Percentiles rank a stretch among this genome's conserved stretches.
These are phyloP conservation scores for Slavum lentiscoides DNA, from an alignment of 2,888 invertebrate genomes.

Conservation along the genomic window DNA sequence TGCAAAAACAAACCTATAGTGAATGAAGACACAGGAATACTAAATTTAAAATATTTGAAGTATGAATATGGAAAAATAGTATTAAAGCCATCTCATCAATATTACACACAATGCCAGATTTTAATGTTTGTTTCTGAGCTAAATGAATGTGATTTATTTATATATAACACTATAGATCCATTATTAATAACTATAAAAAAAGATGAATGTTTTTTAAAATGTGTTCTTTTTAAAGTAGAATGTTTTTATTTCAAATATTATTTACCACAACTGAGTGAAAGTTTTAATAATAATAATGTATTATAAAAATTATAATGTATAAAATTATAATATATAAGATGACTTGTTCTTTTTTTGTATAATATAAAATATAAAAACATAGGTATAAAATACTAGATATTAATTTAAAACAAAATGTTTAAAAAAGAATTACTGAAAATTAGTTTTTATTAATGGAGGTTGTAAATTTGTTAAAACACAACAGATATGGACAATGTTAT, in stretches of 20 bases:
- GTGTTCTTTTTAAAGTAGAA: neutral
- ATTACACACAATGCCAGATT: neutral
- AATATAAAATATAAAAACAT: too few species aligned
- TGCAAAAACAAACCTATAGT: too few species aligned
- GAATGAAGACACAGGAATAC: too few species aligned
- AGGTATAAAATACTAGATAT: neutral
- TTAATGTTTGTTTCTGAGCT: neutral
- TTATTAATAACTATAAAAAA: neutral
- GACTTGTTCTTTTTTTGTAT: too few species aligned
- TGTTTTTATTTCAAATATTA: neutral
- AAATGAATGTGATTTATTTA: neutral
- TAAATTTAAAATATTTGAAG: too few species aligned
- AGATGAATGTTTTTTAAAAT: neutral
- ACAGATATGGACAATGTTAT: slow-evolving; percentile 6
- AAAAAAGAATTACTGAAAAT: too few species aligned
- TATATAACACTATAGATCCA: neutral
- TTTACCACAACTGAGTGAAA: neutral
- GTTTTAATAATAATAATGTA: too few species aligned
- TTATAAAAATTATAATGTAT: neutral
- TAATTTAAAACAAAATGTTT: neutral
- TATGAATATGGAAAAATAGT: neutral
- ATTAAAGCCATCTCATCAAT: neutral
- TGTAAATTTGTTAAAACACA: slow-evolving; percentile 6
- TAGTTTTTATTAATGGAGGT: slow-evolving; percentile 8
- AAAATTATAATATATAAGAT: neutral